Evolutionary conservation across 2,888 invertebrate species (phyloP), one percentile per base, ranked within the genome.

Genomic region (Actias luna): DNA sequence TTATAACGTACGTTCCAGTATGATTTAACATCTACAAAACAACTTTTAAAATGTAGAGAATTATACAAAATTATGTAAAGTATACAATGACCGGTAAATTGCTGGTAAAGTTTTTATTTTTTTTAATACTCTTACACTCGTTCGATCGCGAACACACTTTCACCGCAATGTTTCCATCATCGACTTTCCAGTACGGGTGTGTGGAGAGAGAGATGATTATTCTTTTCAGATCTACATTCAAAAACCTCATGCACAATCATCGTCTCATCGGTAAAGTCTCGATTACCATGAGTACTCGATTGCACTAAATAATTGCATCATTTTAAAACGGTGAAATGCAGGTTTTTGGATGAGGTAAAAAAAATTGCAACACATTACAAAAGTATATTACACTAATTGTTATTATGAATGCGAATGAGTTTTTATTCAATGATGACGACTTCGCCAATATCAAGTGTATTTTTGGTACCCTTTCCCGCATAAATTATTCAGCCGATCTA

Each of bases 191-290:
- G 88, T 86, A 84, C 79, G 80, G 78, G 85, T 83, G 82, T 81
- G 81, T 78, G 69, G 65, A 71, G 69, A 63, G 69, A 63, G 71
- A 73, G 83, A 74, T 76, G 78, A 75, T 75, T 78, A 81, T 81
- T 82, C 78, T 79, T 78, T 80, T 69, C 74, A 64, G 69, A 73
- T 75, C 68, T 72, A 71, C 70, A 77, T 70, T 71, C 8, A 5
- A 72, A 75, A 80, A 81, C 74, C 83, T 87, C 86, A 85, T 87
- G 88, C 87, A 78, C 82, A 80, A 86, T 87, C 87, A 84, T 77
- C 72, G 68, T 72, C 67, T 60, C 68, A 79, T 77, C 76, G 77
- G 79, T 86, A 88, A 88, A 88, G 87, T 86, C 79, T 74, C 71
- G 67, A 65, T 63, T 62, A 63, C 66, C 63, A 65, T 52, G 62